Conservation (phyloP, 1,140 invertebrate genomes). For the Lithobius niger region DNA sequence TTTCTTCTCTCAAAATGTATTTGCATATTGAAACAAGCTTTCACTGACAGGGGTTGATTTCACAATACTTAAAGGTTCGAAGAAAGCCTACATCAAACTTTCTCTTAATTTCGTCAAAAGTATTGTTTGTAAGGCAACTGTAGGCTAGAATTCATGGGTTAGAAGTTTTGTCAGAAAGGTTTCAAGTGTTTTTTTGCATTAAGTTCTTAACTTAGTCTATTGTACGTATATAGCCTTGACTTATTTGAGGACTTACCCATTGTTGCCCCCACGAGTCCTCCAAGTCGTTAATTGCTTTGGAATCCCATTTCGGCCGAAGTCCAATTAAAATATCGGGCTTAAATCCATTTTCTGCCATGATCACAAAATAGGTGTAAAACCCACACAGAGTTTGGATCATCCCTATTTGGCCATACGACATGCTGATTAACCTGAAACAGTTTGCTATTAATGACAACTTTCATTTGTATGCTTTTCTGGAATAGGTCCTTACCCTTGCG, state of each 20-base stretch:
- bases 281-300: constrained; percentile 88
- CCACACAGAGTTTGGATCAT: constrained; percentile 99
- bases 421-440: constrained; percentile 64
- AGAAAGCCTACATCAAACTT: neutral
- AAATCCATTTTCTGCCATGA: constrained; percentile 98
- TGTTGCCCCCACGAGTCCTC: constrained; percentile 95
- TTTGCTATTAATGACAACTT: no score
- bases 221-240: constrained; percentile 7
- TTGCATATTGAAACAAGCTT: no score
- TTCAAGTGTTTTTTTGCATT: neutral
- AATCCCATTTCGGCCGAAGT: constrained; percentile 89
- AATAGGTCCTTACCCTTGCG: no score
- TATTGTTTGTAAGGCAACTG: neutral
- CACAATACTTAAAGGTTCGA: neutral
- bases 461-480: no score
- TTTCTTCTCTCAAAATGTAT: no score
- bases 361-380: constrained; percentile 98
- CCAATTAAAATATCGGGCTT: constrained; percentile 70
- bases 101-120: neutral
- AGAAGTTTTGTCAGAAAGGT: neutral
- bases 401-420: constrained; percentile 97
- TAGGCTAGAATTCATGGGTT: neutral
- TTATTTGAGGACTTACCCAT: constrained; percentile 59
- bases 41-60: no score
- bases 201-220: neutral